A percentile compares a stretch with the other conserved stretches of the same genome.
phyloP scores from a whole-genome alignment of 2,113 vertebrate genomes.

The Taurulus bubalis region DNA sequence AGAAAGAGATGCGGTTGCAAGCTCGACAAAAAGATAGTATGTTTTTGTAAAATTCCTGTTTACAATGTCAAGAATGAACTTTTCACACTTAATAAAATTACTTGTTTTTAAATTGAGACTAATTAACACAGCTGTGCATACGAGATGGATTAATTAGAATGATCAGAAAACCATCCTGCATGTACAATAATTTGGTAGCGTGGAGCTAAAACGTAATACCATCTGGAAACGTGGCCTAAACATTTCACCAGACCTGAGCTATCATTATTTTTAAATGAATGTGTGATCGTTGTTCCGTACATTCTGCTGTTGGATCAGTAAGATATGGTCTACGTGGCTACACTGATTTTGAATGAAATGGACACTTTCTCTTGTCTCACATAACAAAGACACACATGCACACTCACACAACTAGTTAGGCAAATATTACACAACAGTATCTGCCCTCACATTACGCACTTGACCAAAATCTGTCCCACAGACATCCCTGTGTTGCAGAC shows the following conservation, averaged over 20 bases:
- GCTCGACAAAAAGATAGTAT: background rate
- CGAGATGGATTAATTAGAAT: background rate
- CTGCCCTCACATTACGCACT: slow-evolving; percentile 47
- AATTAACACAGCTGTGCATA: background rate
- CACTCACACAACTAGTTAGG: slow-evolving; percentile 33
- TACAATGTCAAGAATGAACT: background rate
- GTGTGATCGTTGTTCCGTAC: slow-evolving; percentile 13
- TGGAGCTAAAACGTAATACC: slow-evolving; percentile 4
- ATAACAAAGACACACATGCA: slow-evolving; percentile 36
- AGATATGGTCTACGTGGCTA: slow-evolving; percentile 12
- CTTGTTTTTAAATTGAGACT: slow-evolving; percentile 23
- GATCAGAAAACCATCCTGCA: slow-evolving; percentile 1
- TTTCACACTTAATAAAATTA: slow-evolving; percentile 4
- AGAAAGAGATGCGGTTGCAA: background rate
- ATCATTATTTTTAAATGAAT: slow-evolving; percentile 6
- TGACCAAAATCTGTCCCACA: slow-evolving; percentile 58
- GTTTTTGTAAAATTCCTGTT: background rate
- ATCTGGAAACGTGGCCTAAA: slow-evolving; percentile 25
- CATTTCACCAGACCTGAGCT: slow-evolving; percentile 46
- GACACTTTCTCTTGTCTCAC: slow-evolving; percentile 19
- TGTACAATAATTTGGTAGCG: background rate
- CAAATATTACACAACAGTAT: slow-evolving; percentile 23
- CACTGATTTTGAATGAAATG: slow-evolving; percentile 35
- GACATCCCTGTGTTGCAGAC: slow-evolving; percentile 30
- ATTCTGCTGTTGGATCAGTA: slow-evolving; percentile 37